Percentiles rank a stretch among this genome's conserved stretches.
Evolutionary conservation across 2,797 vertebrate genomes (phyloP).

Genomic region (Microctenopoma steveboyesi): DNA sequence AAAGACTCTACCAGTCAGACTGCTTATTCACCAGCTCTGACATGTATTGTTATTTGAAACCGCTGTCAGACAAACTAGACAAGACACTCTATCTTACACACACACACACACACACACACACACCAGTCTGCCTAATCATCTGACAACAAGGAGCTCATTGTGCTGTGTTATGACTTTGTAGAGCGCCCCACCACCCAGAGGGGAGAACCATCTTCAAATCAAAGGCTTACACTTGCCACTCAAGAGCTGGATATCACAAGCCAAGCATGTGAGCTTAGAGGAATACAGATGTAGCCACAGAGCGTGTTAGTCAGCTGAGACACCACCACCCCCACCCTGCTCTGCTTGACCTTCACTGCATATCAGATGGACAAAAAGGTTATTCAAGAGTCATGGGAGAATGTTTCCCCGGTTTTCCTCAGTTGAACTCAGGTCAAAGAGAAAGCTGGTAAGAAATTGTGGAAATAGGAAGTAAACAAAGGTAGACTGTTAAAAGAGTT

Average conservation of each 20-base stretch:
- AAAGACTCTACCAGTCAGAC: conserved; percentile 70
- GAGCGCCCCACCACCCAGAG: conserved; percentile 69
- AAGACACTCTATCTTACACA: conserved; percentile 29
- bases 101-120: conserved; percentile 32
- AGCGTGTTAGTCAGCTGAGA: conserved; percentile 62
- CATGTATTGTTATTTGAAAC: conserved; percentile 79
- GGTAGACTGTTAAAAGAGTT: no score
- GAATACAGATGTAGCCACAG: conserved; percentile 59
- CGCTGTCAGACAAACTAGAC: conserved; percentile 74
- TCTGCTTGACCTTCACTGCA: conserved; percentile 41
- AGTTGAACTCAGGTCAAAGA: conserved; percentile 18
- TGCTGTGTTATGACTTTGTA: conserved; percentile 77
- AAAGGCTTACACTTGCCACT: conserved; percentile 70
- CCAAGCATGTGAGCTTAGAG: conserved; percentile 68
- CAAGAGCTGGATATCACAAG: conserved; percentile 70
- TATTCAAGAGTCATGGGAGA: conserved; percentile 39
- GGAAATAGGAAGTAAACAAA: neutral
- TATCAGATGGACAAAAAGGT: conserved; percentile 46
- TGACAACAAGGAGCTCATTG: conserved; percentile 80
- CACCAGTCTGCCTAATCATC: conserved; percentile 70
- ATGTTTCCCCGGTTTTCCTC: conserved; percentile 31
- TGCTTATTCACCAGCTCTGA: conserved; percentile 70
- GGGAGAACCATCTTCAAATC: conserved; percentile 68
- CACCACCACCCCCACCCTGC: neutral
- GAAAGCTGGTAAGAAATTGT: neutral